A percentile compares a stretch with the other conserved stretches of the same genome.
Evolutionary conservation across 1,140 invertebrate genomes (phyloP).

Genomic region (Belonocnema kinseyi): DNA sequence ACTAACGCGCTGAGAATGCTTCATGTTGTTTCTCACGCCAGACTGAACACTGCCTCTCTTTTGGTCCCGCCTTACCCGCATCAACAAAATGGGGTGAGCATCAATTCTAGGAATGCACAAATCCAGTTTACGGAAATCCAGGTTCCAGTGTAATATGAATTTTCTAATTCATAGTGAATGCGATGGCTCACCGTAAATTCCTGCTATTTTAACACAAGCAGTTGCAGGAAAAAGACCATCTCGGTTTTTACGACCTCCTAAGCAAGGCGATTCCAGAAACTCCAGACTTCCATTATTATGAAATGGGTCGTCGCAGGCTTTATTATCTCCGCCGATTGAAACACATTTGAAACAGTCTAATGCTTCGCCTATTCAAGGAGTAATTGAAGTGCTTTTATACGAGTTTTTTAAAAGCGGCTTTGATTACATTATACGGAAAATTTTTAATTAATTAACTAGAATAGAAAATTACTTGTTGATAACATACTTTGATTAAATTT

Average conservation of each 20-base stretch:
- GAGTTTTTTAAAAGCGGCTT: neutral
- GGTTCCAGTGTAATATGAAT: no score
- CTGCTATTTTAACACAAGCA: conserved; percentile 95
- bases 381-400: neutral
- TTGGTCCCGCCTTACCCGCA: no score
- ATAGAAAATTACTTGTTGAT: neutral
- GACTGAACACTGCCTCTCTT: no score
- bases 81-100: no score
- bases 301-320: conserved; percentile 96
- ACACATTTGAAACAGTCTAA: conserved; percentile 98
- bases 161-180: no score
- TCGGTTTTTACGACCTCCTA: conserved; percentile 92
- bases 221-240: conserved; percentile 97
- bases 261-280: conserved; percentile 92
- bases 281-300: conserved; percentile 92
- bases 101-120: no score
- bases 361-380: conserved; percentile 70
- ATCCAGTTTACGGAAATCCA: no score
- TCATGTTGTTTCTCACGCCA: no score
- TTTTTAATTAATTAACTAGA: neutral
- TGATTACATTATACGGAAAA: neutral
- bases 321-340: conserved; percentile 91
- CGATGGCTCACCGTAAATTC: conserved; percentile 83
- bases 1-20: no score
- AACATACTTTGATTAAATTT: neutral